Evolutionary conservation across 2,797 vertebrate species (phyloP), one percentile per base, ranked within the genome.

Genomic region (Galago senegalensis): DNA sequence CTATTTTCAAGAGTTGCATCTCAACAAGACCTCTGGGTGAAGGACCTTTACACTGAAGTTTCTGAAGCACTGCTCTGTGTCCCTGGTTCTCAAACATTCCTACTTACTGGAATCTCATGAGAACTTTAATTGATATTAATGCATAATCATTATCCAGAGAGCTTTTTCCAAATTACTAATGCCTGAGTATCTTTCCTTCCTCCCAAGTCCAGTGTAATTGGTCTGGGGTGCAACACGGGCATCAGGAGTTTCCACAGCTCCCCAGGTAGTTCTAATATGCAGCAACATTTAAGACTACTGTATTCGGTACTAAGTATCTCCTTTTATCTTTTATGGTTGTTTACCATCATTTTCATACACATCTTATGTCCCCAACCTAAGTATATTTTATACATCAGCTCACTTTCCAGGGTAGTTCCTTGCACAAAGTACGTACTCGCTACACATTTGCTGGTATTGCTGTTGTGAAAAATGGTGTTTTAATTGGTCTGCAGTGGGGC

Each of bases 371-470:
- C 65, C 25, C 8, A 43, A 27, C 43, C 46, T 61, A 37, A 93
- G 67, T 80, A 58, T 60, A 77, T 80, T 87, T 92, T 34, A 49
- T 27, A 29, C 31, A 60, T 67, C 29, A 77, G 18, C 21, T 84
- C 34, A 94, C 63, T 91, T 94, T 89, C 27, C 60, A 63, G 13
- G 23, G 34, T 61, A 63, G 20, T 63, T 91, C 93, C 25, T 72
- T 95, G 43, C 8, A 84, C 56, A 79, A 82, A 95, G 83, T 77
- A 58, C 31, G 73, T 29, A 43, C 69, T 86, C 69, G 31, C 53
- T 73, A 89, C 75, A 89, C 72, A 73, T 63, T 76, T 72, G 53
- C 12, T 61, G 80, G 65, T 34, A 2, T 23, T 29, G 53, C 63
- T 84, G 16, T 20, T 90, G 43, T 40, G 63, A 70, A 69, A 79